Base-by-base conservation (phyloP, 2,888 invertebrate genomes). In the Hofmannophila pseudospretella region DNA sequence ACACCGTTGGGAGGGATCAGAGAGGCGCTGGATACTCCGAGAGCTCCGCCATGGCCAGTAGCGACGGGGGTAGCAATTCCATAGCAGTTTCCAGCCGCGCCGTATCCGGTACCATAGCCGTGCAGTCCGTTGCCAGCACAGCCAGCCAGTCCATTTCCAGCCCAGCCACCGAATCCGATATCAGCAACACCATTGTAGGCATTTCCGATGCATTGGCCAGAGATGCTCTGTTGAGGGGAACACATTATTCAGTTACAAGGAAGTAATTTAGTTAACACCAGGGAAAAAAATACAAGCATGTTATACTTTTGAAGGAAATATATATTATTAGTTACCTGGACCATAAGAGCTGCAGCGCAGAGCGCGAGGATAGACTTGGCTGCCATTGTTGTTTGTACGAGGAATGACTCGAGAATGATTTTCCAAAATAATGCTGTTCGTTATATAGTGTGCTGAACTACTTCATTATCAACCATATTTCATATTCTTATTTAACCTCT, bases 1-100 rank as follows among this genome's bases (percentile, higher is more conserved):
- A 76, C 46, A 4, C 65, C 62, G 1, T 52, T 54, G 0, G 72
- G 70, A 0, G 57, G 41, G 14, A 60, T 54, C 1, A 61, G 42
- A 2, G 64, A 53, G 16, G 45, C 45, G 42, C 54, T 56, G 25
- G 49, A 42, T 2, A 55, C 54, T 1, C 42, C 9, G 26, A 58
- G 44, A n/a, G 54, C 25, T 58, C 67, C 67, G 14, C 34, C 36
- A 3, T 60, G 54, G 0, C 58, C 56, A 1, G 38, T 32, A 1
- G 52, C 51, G 0, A 40, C 43, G 5, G 54, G 42, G 4, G 41
- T 47, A 19, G 57, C 57, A 35, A 34, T 31, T 13, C 59, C 59
- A n/a, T 30, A 16, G 19, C 51, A 51, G 29, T 49, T 48, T 42
- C n/a, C 23, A 2, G 12, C 16, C 31, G 1, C 20, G n/a, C 8